These are phyloP conservation scores for Serripes groenlandicus DNA, from an alignment of 2,888 invertebrate genomes.

Conservation along the genomic window DNA sequence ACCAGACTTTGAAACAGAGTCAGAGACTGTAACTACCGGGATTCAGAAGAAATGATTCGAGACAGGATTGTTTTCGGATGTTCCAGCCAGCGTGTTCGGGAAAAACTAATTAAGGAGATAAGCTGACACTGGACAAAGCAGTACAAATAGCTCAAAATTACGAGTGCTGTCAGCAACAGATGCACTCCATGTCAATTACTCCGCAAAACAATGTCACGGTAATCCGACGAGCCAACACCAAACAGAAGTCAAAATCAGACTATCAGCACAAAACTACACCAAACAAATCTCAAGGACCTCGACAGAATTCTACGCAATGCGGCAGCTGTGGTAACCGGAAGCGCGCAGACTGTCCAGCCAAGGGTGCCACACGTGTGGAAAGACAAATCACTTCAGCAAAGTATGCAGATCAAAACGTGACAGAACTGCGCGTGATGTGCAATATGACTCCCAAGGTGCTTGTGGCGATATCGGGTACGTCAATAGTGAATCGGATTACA, in stretches of 20 bases:
- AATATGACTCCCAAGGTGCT: neutral
- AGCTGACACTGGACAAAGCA: conserved; percentile 1
- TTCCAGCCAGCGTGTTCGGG: neutral
- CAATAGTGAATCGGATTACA: neutral
- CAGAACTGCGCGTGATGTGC: neutral
- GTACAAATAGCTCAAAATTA: conserved; percentile 7
- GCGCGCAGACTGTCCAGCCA: too few relatives aligned
- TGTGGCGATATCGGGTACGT: neutral
- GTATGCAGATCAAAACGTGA: neutral
- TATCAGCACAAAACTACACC: too few relatives aligned
- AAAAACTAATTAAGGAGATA: conserved; percentile 12
- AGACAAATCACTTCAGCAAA: conserved; percentile 2
- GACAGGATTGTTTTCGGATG: conserved; percentile 3
- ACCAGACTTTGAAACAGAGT: too few relatives aligned
- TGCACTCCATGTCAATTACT: neutral
- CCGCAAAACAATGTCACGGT: neutral
- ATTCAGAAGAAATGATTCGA: conserved; percentile 7
- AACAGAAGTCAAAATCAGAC: too few relatives aligned
- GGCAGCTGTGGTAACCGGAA: too few relatives aligned
- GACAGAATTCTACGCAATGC: too few relatives aligned
- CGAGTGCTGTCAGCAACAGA: conserved; percentile 12
- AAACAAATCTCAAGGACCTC: too few relatives aligned
- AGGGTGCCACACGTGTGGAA: too few relatives aligned
- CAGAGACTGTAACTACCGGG: too few relatives aligned
- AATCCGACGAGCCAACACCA: too few relatives aligned